These are phyloP conservation scores for Cyprinodon variegatus DNA, from an alignment of 2,113 vertebrate genomes.

Conservation along the genomic window DNA sequence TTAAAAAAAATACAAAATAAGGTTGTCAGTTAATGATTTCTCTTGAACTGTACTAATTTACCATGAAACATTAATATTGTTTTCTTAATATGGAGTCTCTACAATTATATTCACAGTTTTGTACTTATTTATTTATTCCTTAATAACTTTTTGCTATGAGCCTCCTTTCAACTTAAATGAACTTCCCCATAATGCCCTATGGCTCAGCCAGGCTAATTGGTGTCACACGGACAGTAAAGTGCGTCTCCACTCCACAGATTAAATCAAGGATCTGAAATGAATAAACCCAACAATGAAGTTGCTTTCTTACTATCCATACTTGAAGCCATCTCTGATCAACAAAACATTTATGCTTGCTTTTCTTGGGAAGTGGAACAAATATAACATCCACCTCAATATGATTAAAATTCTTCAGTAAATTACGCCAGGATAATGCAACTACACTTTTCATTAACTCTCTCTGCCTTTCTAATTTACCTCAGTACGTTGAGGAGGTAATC, in stretches of 20 bases:
- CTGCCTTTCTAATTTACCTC: slow-evolving; percentile 24
- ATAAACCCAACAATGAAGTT: slow-evolving; percentile 3
- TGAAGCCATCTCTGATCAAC: neutral
- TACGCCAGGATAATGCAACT: slow-evolving; percentile 14
- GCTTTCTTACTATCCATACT: neutral
- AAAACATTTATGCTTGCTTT: slow-evolving; percentile 3
- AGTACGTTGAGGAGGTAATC: slow-evolving; percentile 23
- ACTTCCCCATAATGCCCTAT: neutral
- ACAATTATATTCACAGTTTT: neutral
- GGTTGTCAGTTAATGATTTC: neutral
- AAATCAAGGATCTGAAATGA: neutral
- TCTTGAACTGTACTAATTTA: neutral
- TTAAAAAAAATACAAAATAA: neutral
- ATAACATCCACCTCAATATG: slow-evolving; percentile 20
- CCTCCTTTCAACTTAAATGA: neutral
- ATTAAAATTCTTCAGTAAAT: slow-evolving; percentile 19
- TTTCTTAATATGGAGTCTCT: neutral
- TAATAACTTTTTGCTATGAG: neutral
- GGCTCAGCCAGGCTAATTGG: slow-evolving; percentile 12
- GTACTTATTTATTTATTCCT: slow-evolving; percentile 3
- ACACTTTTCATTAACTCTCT: slow-evolving; percentile 27
- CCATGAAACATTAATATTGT: neutral
- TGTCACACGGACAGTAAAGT: neutral
- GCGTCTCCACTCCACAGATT: slow-evolving; percentile 2
- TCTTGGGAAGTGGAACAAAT: slow-evolving; percentile 18